These are phyloP conservation scores for Drosophila limbata DNA, from an alignment of 2,888 invertebrate genomes.

Conservation along the genomic window DNA sequence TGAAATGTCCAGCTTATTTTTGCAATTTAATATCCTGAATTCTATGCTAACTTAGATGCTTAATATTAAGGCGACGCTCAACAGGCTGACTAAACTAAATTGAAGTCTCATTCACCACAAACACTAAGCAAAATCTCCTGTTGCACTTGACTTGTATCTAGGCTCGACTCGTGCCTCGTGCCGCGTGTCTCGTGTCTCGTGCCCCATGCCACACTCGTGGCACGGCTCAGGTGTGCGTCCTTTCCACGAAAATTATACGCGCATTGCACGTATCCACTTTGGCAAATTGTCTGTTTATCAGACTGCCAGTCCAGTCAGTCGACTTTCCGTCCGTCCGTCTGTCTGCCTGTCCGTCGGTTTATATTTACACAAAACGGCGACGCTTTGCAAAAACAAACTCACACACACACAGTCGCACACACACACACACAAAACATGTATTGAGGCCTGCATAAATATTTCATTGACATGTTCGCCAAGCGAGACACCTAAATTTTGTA, in stretches of 20 bases:
- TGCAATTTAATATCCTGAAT: background rate
- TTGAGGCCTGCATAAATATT: constrained; percentile 69
- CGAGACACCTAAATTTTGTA: constrained; percentile 80
- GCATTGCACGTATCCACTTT: constrained; percentile 77
- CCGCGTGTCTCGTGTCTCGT: constrained; percentile 20
- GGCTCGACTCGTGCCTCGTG: constrained; percentile 8
- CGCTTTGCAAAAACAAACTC: constrained; percentile 46
- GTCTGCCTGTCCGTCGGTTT: constrained; percentile 52
- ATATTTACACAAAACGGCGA: constrained; percentile 72
- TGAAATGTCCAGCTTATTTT: background rate
- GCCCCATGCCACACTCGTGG: constrained; percentile 27
- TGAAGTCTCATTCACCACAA: constrained; percentile 30
- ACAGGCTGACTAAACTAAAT: constrained; percentile 42
- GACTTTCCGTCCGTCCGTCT: constrained; percentile 2
- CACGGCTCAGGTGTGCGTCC: constrained; percentile 43
- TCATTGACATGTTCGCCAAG: constrained; percentile 72
- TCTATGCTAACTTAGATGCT: background rate
- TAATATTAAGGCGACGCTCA: background rate
- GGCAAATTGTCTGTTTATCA: constrained; percentile 80
- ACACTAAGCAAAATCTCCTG: constrained; percentile 25
- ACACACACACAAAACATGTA: constrained; percentile 30
- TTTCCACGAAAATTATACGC: constrained; percentile 68
- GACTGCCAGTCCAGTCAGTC: constrained; percentile 64
- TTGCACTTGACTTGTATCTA: constrained; percentile 26
- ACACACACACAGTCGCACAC: constrained; percentile 22